phyloP scores from a whole-genome alignment of 1,140 invertebrate genomes.

The Pseudachorutes palmiensis region DNA sequence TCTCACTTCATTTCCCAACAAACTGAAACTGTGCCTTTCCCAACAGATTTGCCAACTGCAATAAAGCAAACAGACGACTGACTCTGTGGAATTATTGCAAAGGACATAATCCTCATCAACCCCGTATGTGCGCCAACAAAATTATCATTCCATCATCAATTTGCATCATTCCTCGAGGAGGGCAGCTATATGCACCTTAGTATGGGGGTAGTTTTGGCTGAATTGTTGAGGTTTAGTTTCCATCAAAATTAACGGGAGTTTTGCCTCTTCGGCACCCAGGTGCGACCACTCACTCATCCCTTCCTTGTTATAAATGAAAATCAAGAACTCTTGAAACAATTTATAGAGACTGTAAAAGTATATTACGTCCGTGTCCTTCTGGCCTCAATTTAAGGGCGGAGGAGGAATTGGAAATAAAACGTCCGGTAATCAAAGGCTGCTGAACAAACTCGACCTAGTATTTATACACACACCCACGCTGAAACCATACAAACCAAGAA shows the following conservation, averaged over 20 bases:
- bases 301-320: not conserved
- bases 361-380: not conserved
- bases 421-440: not conserved
- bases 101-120: not conserved
- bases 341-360: not conserved
- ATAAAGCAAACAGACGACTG: not conserved
- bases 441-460: too few relatives aligned
- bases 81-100: not conserved
- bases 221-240: not conserved
- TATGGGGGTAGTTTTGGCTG: not conserved
- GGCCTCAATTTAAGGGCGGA: not conserved
- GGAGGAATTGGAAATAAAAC: not conserved
- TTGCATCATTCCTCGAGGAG: not conserved
- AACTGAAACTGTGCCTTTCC: not conserved
- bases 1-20: not conserved
- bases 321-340: not conserved
- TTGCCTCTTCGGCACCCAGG: not conserved
- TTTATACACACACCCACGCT: constrained; percentile 5
- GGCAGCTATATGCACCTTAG: not conserved
- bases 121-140: not conserved
- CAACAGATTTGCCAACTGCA: not conserved
- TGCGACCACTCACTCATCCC: not conserved
- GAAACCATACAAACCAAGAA: not conserved
- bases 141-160: not conserved
- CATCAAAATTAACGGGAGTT: not conserved